Evolutionary conservation across 2,113 vertebrate genomes (phyloP).

Genomic region (Passer montanus): DNA sequence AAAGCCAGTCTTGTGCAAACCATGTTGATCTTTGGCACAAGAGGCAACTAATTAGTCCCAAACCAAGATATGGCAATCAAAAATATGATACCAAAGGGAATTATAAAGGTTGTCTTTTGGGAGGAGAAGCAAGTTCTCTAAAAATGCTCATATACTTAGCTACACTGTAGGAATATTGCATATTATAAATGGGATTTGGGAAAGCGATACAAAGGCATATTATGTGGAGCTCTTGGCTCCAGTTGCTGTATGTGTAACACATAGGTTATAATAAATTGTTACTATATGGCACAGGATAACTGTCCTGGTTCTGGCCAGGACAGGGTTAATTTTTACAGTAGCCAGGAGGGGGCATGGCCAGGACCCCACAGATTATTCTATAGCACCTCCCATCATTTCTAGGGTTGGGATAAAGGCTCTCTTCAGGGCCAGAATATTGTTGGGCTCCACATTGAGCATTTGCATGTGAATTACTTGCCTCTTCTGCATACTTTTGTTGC

Average conservation of each 20-base stretch:
- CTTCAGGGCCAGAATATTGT: neutral
- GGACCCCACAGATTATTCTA: accelerated
- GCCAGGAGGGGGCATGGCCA: neutral
- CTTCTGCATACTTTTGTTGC: neutral
- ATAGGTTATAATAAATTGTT: neutral
- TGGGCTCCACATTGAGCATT: neutral
- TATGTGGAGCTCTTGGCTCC: neutral
- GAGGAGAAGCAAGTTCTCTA: neutral
- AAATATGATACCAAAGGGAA: neutral
- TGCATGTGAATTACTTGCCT: accelerated
- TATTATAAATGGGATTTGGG: neutral
- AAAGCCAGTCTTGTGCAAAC: neutral
- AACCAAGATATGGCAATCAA: neutral
- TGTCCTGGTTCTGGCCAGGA: neutral
- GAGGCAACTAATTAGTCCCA: neutral
- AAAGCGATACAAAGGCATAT: neutral
- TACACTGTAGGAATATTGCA: neutral
- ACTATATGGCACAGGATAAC: neutral
- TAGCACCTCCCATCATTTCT: neutral
- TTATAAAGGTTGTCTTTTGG: neutral
- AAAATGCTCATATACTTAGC: neutral
- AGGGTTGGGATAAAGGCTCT: neutral
- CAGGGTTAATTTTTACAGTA: neutral
- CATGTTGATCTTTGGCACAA: neutral
- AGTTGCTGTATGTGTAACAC: neutral